Percentiles rank a stretch among this genome's conserved stretches.
These are phyloP conservation scores for Sander lucioperca DNA, from an alignment of 2,113 vertebrate genomes.

Conservation along the genomic window DNA sequence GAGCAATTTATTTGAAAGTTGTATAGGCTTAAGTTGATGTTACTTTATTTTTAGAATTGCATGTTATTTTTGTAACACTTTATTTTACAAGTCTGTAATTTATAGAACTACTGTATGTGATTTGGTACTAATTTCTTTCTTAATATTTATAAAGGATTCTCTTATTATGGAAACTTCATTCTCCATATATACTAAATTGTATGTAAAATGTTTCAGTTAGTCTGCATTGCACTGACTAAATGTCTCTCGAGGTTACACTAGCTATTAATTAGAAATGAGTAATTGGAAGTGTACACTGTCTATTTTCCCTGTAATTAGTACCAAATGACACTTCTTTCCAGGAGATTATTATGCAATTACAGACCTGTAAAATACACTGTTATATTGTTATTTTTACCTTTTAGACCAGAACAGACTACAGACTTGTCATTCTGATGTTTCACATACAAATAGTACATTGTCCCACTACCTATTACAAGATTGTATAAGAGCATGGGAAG, in stretches of 20 bases:
- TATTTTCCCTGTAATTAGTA: not conserved
- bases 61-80: not conserved
- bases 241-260: not conserved
- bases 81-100: constrained; percentile 17
- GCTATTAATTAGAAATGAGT: constrained; percentile 1
- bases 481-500: constrained; percentile 63
- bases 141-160: not conserved
- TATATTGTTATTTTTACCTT: not conserved
- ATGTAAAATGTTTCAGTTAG: not conserved
- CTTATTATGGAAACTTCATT: not conserved
- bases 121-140: constrained; percentile 10
- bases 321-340: constrained; percentile 6
- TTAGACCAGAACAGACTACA: not conserved
- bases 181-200: not conserved
- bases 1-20: not conserved
- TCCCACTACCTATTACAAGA: constrained; percentile 52
- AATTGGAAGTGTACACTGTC: not conserved
- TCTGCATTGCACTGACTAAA: not conserved
- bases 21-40: not conserved
- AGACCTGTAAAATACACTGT: constrained; percentile 11
- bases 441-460: constrained; percentile 16
- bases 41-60: not conserved
- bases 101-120: not conserved
- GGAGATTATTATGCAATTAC: not conserved
- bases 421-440: constrained; percentile 21